Evolutionary conservation across 2,113 vertebrate species (phyloP).

Genomic region (Scartelaos histophorus): DNA sequence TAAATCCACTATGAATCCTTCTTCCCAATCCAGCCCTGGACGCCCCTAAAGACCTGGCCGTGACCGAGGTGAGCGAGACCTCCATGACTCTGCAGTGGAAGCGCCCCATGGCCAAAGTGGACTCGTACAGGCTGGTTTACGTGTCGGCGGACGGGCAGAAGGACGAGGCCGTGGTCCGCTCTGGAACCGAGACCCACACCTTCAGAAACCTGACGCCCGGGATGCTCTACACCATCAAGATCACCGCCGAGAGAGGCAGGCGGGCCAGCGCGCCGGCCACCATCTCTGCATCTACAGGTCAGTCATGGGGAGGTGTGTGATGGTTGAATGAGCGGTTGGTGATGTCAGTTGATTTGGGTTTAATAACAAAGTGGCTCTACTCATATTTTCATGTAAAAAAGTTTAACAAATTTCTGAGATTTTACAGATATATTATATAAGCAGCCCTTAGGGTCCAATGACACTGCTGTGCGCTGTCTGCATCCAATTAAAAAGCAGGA

Average conservation of each 20-base stretch:
- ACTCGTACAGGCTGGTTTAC: conserved; percentile 83
- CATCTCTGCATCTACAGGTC: conserved; percentile 84
- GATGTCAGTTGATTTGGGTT: no score
- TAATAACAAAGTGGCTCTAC: no score
- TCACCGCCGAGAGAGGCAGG: conserved; percentile 85
- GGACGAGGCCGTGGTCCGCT: conserved; percentile 76
- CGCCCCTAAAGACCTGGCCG: conserved; percentile 85
- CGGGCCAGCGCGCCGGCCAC: conserved; percentile 82
- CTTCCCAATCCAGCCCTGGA: conserved; percentile 83
- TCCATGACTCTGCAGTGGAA: conserved; percentile 85
- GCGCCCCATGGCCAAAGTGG: conserved; percentile 85
- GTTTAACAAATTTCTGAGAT: no score
- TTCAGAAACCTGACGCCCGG: conserved; percentile 81
- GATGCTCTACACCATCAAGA: conserved; percentile 83
- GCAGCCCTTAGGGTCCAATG: no score
- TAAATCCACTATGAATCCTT: no score
- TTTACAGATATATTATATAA: no score
- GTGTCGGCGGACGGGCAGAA: conserved; percentile 68
- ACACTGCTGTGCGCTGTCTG: no score
- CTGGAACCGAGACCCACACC: conserved; percentile 75
- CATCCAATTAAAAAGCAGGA: no score
- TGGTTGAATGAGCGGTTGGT: no score
- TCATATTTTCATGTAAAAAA: no score
- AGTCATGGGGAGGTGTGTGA: conserved; percentile 14
- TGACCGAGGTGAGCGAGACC: conserved; percentile 80